Evolutionary conservation across 1,140 invertebrate genomes (phyloP).

Genomic region (Pseudomyrmex dendroicus): DNA sequence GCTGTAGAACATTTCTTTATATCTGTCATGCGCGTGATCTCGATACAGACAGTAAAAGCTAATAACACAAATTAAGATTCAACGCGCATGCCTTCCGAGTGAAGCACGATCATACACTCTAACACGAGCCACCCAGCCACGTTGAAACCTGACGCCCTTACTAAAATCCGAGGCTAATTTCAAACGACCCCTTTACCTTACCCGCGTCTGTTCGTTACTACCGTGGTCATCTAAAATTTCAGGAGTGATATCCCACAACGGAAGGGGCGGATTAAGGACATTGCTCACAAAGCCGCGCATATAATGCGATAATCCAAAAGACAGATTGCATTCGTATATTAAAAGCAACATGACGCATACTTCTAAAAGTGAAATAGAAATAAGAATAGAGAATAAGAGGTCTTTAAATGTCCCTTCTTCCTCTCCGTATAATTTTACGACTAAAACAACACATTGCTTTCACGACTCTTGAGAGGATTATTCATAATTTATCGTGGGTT

Average conservation of each 20-base stretch:
- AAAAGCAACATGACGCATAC: not conserved
- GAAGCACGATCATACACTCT: constrained; percentile 64
- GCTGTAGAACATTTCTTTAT: not conserved
- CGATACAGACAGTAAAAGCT: constrained; percentile 65
- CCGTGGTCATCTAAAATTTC: constrained; percentile 58
- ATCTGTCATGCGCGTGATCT: not conserved
- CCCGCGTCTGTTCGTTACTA: constrained; percentile 50
- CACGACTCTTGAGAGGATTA: no score
- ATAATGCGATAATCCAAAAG: constrained; percentile 29
- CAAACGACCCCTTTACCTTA: constrained; percentile 36
- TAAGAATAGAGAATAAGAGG: not conserved
- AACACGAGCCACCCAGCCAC: constrained; percentile 44
- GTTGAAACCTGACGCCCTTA: constrained; percentile 73
- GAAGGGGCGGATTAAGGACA: constrained; percentile 16
- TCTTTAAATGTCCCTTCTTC: no score
- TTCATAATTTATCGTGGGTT: no score
- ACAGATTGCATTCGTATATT: not conserved
- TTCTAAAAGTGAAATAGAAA: not conserved
- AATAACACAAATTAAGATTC: constrained; percentile 77
- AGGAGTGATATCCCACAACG: constrained; percentile 37
- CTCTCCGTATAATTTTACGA: no score
- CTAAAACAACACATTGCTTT: no score
- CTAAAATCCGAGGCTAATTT: constrained; percentile 70
- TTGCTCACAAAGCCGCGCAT: constrained; percentile 40
- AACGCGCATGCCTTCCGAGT: constrained; percentile 67